phyloP scores from a whole-genome alignment of 2,888 invertebrate genomes.

The Drosophila antonietae region DNA sequence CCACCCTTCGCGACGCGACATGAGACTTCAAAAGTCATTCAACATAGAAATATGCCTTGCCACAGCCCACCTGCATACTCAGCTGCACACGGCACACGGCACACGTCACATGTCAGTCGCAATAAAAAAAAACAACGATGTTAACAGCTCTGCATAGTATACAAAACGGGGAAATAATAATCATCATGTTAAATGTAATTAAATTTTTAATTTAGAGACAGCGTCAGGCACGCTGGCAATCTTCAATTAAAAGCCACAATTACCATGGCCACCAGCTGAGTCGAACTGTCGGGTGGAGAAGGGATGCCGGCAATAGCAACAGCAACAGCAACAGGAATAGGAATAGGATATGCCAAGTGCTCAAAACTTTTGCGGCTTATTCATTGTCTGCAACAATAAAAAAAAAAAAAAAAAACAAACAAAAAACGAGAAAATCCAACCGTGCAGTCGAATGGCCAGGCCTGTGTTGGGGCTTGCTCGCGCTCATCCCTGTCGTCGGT shows the following conservation, averaged over 20 bases:
- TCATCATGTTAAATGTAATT: constrained; percentile 77
- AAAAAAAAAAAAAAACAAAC: constrained; percentile 10
- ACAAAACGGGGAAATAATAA: constrained; percentile 45
- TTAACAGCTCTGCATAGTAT: constrained; percentile 31
- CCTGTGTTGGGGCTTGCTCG: constrained; percentile 1
- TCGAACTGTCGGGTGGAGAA: constrained; percentile 3
- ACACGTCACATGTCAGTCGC: constrained; percentile 36
- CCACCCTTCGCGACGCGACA: constrained; percentile 43
- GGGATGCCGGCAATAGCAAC: neutral
- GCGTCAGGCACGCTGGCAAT: constrained; percentile 65
- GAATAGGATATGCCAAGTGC: constrained; percentile 79
- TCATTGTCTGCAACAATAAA: constrained; percentile 75
- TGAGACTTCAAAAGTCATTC: constrained; percentile 77
- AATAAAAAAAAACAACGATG: constrained; percentile 16
- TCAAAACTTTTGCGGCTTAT: constrained; percentile 76
- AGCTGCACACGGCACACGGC: constrained; percentile 19
- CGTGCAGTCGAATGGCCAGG: constrained; percentile 27
- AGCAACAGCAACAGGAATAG: constrained; percentile 26
- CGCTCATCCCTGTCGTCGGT: constrained; percentile 22
- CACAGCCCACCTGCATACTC: constrained; percentile 1
- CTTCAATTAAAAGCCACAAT: constrained; percentile 77
- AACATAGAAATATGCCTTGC: constrained; percentile 43
- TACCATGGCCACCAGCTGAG: constrained; percentile 64
- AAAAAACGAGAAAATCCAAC: neutral
- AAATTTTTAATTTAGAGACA: constrained; percentile 75